phyloP scores from a whole-genome alignment of 2,797 vertebrate species.

The Spinus pinus region DNA sequence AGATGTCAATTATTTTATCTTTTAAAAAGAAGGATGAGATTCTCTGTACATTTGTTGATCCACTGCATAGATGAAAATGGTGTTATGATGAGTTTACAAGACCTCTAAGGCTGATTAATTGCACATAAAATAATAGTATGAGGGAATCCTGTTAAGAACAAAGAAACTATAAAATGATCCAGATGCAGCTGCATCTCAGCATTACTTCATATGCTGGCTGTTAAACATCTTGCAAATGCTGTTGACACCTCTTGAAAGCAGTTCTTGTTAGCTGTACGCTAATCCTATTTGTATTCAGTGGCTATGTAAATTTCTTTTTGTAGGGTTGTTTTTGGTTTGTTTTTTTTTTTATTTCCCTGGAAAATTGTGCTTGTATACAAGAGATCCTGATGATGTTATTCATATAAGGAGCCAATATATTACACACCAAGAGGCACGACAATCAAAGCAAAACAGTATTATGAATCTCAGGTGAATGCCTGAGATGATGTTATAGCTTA shows the following conservation, averaged over 20 bases:
- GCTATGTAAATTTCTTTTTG: conserved; percentile 33
- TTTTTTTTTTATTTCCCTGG: background rate
- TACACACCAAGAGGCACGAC: background rate
- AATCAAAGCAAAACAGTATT: conserved; percentile 26
- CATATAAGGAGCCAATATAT: background rate
- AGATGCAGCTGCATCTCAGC: conserved; percentile 44
- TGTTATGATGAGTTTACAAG: background rate
- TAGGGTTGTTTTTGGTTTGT: background rate
- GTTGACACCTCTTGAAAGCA: conserved; percentile 19
- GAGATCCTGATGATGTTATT: conserved; percentile 1
- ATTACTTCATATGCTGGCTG: conserved; percentile 14
- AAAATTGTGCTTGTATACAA: conserved; percentile 6
- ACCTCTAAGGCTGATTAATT: conserved; percentile 25
- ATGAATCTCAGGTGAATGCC: background rate
- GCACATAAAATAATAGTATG: conserved; percentile 19
- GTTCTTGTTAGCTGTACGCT: conserved; percentile 4
- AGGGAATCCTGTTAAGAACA: conserved; percentile 41
- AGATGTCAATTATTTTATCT: background rate
- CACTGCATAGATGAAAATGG: background rate
- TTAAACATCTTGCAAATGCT: conserved; percentile 46
- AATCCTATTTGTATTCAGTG: conserved; percentile 29
- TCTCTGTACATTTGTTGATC: background rate
- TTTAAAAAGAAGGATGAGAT: background rate
- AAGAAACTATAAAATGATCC: conserved; percentile 31
- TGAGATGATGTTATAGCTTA: background rate